Base-by-base conservation (phyloP, 2,797 vertebrate genomes). In the Agapornis canus region DNA sequence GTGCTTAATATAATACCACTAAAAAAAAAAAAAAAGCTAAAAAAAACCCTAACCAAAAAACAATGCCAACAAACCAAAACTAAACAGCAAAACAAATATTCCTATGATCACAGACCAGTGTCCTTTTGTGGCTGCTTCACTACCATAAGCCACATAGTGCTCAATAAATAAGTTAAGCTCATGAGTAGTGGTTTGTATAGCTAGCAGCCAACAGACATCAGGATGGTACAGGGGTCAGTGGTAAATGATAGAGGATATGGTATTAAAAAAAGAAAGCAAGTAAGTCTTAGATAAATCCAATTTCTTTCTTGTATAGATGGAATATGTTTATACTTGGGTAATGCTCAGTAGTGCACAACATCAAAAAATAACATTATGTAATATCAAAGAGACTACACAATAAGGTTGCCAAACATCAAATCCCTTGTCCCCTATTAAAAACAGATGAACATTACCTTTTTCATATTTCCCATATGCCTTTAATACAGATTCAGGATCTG, bases 391-490 rank as follows among this genome's bases (percentile, higher is more conserved):
- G 47, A 90, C 51, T 35, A 89, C 73, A 90, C 54, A 94, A 27
- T 70, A 35, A 84, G 76, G 13, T 79, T 78, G 76, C 87, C 93
- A 96, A 95, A 78, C 82, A 94, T 56, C 77, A 90, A 94, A 94
- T 94, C 93, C 87, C 77, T 37, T 37, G 85, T 23, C 17, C 18
- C 42, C 57, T 91, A 94, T 94, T 92, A 86, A 95, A 96, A 96
- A 71, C 94, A 96, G 92, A 95, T 94, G 95, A 61, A 90, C 88
- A 94, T 94, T 94, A 86, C 79, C 92, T 94, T 95, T 91, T 92
- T 65, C 82, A 86, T 94, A 83, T 90, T 90, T 88, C 47, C 85
- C 95, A 94, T 92, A 86, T 94, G 95, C 54, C 95, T 96, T 95
- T 88, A 96, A 96, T 94, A 94, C 19, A 54, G 52, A 91, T 40